These are phyloP conservation scores for Troides aeacus DNA, from an alignment of 2,888 invertebrate species.

Conservation along the genomic window DNA sequence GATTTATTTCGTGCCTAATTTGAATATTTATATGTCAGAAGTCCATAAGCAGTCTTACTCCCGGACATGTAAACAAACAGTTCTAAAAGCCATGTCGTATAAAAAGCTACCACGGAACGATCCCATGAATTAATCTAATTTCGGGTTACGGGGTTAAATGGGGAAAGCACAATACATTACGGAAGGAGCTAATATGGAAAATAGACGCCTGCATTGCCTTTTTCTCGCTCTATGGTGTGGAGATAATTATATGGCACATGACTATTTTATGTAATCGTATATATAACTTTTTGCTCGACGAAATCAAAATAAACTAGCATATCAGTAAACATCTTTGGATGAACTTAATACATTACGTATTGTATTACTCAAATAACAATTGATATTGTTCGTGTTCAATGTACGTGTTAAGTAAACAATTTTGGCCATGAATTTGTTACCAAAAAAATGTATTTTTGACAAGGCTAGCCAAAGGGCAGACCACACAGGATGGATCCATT, in stretches of 20 bases:
- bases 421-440: not conserved
- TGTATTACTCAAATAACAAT: not conserved
- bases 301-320: not conserved
- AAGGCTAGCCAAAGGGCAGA: constrained; percentile 40
- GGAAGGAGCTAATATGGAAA: constrained; percentile 7
- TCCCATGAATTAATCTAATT: constrained; percentile 31
- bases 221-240: not conserved
- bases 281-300: not conserved
- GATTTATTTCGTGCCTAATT: constrained; percentile 72
- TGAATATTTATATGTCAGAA: constrained; percentile 71
- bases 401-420: not conserved
- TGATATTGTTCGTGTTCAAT: not conserved
- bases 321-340: not conserved
- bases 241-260: not conserved
- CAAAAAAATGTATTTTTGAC: constrained; percentile 1
- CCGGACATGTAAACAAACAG: constrained; percentile 46
- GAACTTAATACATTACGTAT: no score
- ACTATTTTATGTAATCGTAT: not conserved
- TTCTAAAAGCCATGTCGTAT: constrained; percentile 33
- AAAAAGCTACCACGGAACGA: constrained; percentile 30
- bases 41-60: constrained; percentile 51
- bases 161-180: constrained; percentile 17
- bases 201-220: not conserved
- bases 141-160: constrained; percentile 23
- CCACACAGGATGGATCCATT: constrained; percentile 78